Evolutionary conservation across 2,797 vertebrate genomes (phyloP), one percentile per base, ranked within the genome.

Genomic region (Oceanodroma leucorhoa): DNA sequence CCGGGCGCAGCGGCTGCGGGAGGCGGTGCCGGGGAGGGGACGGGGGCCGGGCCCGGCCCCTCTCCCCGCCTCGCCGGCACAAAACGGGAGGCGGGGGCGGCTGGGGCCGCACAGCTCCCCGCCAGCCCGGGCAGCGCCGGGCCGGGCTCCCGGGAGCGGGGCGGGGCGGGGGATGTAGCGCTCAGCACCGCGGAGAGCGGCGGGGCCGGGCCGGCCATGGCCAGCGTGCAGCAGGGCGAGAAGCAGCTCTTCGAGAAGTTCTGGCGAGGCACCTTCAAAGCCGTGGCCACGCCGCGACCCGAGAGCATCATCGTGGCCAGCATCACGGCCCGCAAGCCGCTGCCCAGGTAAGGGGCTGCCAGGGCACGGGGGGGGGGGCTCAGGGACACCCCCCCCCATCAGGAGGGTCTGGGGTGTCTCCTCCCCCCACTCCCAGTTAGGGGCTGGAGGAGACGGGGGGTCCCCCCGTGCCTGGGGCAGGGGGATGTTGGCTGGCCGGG

Each of bases 161-260:
- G 85, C 38, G 11, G 54, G 4, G 71, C n/a, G 72, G 78, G 82
- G 87, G 72, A 85, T 81, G 95, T 88, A 80, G 94, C 32, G 80
- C 97, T 97, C 97, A 98, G 98, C 96, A 97, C 96, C 97, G 94
- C 72, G 97, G 98, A 95, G 97, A 98, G 97, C 97, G 97, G 93
- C 69, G 54, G 73, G 85, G 60, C 82, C 32, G 13, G 30, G 71
- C 76, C 19, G 34, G 66, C 95, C 88, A 98, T 98, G 94, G 96
- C 98, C 34, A 96, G 98, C 89, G 92, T 98, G 66, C 98, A 98
- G 94, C 98, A 98, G 92, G 99, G 98, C 18, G 99, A 99, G 97
- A 99, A 99, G 98, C 99, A 98, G 99, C 99, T 99, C 62, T 99
- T 99, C 88, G 99, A 99, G 98, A 99, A 99, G 99, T 99, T 99